A percentile compares a stretch with the other conserved stretches of the same genome.
phyloP scores from a whole-genome alignment of 1,140 invertebrate species.

The Xylocopa sonorina region DNA sequence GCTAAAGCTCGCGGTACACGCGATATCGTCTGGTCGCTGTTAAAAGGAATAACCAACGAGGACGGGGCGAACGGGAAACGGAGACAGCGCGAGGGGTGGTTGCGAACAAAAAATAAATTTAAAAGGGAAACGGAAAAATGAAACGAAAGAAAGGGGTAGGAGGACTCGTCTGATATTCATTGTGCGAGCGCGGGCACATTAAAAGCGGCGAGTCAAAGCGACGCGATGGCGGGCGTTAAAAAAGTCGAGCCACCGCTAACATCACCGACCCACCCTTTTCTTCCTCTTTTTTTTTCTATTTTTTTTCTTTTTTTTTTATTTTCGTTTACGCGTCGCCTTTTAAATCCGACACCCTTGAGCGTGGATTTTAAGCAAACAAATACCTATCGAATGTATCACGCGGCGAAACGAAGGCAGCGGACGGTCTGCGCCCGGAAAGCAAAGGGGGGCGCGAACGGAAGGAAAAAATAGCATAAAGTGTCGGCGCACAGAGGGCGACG shows the following conservation, averaged over 20 bases:
- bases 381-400: conserved; percentile 67
- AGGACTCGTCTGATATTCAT: neutral
- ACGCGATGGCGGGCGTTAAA: neutral
- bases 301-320: too few relatives aligned
- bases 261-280: too few relatives aligned
- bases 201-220: neutral
- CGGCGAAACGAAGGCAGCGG: conserved; percentile 12
- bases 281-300: too few relatives aligned
- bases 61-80: neutral
- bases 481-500: neutral
- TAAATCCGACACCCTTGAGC: conserved; percentile 68
- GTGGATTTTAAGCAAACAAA: conserved; percentile 73
- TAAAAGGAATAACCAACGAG: conserved; percentile 1
- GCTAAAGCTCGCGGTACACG: conserved; percentile 3
- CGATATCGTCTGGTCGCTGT: conserved; percentile 19
- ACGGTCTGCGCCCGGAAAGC: neutral
- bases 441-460: neutral
- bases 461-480: conserved; percentile 45
- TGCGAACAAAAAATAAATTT: neutral
- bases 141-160: conserved; percentile 9
- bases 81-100: neutral
- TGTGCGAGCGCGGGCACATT: conserved; percentile 2
- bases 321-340: conserved; percentile 52
- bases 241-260: neutral
- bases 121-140: neutral